These are phyloP conservation scores for Endotricha flammealis DNA, from an alignment of 2,888 invertebrate genomes.

Conservation along the genomic window DNA sequence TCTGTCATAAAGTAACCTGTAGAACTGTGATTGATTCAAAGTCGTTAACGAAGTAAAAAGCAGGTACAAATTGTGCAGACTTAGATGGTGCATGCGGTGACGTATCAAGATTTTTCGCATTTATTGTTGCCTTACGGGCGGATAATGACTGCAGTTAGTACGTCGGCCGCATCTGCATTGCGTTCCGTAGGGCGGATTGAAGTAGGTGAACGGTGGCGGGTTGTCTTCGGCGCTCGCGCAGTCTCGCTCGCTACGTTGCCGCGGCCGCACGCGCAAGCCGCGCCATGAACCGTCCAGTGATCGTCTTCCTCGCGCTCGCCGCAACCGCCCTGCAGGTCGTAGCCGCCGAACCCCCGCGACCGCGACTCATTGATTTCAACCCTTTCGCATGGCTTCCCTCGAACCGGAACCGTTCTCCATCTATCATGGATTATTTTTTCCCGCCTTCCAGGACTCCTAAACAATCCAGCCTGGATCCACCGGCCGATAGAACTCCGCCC, in stretches of 20 bases:
- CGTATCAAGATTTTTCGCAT: slow-evolving; percentile 1
- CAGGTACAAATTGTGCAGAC: slow-evolving; percentile 4
- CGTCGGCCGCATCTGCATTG: slow-evolving; percentile 40
- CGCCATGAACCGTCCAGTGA: slow-evolving; percentile 58
- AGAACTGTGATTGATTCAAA: too few relatives aligned
- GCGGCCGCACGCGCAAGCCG: slow-evolving; percentile 68
- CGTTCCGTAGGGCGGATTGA: slow-evolving; percentile 47
- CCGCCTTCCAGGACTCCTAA: slow-evolving; percentile 74
- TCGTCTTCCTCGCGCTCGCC: slow-evolving; percentile 62
- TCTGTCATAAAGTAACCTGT: too few relatives aligned
- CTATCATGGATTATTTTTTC: slow-evolving; percentile 74
- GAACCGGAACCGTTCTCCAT: slow-evolving; percentile 62
- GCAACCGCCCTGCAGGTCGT: slow-evolving; percentile 25
- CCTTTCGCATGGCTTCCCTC: slow-evolving; percentile 71
- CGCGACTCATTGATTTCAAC: slow-evolving; percentile 67
- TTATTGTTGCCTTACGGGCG: slow-evolving; percentile 7
- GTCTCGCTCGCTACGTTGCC: slow-evolving; percentile 68
- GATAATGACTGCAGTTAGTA: slow-evolving; percentile 25
- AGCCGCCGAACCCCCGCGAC: slow-evolving; percentile 49
- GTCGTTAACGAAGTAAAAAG: not conserved
- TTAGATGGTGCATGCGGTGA: slow-evolving; percentile 2
- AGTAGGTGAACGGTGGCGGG: slow-evolving; percentile 53
- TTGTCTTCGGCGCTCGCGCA: slow-evolving; percentile 56
- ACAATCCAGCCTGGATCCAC: slow-evolving; percentile 63
- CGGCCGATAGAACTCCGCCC: slow-evolving; percentile 59